A percentile compares a stretch with the other conserved stretches of the same genome.
Evolutionary conservation across 1,140 invertebrate species (phyloP).

Genomic region (Bombus consobrinus): DNA sequence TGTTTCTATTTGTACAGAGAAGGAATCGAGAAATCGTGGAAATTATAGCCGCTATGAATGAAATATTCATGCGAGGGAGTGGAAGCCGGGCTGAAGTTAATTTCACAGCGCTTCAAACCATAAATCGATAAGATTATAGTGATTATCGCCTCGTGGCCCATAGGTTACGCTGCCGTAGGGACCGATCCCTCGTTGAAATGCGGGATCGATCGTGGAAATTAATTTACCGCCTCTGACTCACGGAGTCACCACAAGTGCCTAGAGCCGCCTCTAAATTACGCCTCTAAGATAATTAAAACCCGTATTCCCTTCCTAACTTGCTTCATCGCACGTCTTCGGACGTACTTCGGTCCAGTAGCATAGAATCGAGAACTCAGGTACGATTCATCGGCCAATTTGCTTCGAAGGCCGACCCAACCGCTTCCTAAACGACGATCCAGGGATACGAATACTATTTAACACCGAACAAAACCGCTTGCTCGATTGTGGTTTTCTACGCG

Average conservation of each 20-base stretch:
- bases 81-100: constrained; percentile 44
- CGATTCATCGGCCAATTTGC: not conserved
- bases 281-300: not conserved
- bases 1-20: not conserved
- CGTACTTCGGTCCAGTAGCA: no score
- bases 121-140: constrained; percentile 64
- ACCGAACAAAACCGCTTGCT: not conserved
- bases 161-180: not conserved
- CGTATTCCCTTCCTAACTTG: no score
- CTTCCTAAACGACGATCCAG: constrained; percentile 21
- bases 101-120: constrained; percentile 59
- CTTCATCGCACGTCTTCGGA: not conserved
- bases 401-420: not conserved
- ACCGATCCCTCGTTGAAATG: constrained; percentile 34
- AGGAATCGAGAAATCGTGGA: not conserved
- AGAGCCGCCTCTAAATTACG: not conserved
- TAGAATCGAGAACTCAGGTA: not conserved
- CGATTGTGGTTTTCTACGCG: not conserved
- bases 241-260: not conserved
- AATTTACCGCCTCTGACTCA: constrained; percentile 7
- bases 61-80: constrained; percentile 49
- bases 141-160: constrained; percentile 54
- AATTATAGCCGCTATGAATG: constrained; percentile 29
- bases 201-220: constrained; percentile 31
- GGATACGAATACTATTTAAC: not conserved